Base-by-base conservation (phyloP, 1,140 invertebrate species). In the Magallana angulata region DNA sequence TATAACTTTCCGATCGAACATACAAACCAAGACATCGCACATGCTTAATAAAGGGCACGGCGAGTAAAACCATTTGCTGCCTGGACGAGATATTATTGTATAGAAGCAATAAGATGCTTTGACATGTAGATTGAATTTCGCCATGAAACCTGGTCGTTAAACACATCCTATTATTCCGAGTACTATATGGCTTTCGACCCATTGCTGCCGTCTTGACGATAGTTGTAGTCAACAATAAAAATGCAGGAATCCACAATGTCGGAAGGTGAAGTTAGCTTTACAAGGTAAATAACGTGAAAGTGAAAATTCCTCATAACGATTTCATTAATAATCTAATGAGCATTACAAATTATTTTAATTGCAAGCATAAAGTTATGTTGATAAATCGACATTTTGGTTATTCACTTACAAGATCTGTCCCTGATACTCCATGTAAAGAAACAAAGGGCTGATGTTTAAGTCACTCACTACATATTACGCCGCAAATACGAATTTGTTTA, bases 401-500 rank as follows among this genome's bases (percentile, higher is more conserved):
- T 48, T 48, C 36, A 48, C 36, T 11, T 76, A 12, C 11, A 24
- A 12, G 30, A 30, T 76, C 24, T 36, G 24, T 30, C 24, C 18
- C 11, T 30, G 68, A 76, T 76, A n/a, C 24, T 1, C 18, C 16
- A 30, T 71, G 11, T 36, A 12, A 48, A 2, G 36, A 48, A 48
- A 48, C 36, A 48, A 0, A 48, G 36, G 36, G 24, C 36, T 30
- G 68, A 76, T 76, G 68, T 76, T 57, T 82, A 88, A 85, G 84
- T 88, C 89, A 86, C 56, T 76, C 89, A 90, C 89, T 90, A 88
- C 82, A 88, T 88, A 82, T 81, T 84, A 90, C 87, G 85, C 91
- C 89, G 88, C 91, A 91, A 86, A 89, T 86, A 88, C 90, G 91
- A 89, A 91, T 91, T 90, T 91, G 91, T 91, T 64, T 80, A 84